A percentile compares a stretch with the other conserved stretches of the same genome.
These are phyloP conservation scores for Sphaerophoria rueppellii DNA, from an alignment of 2,888 invertebrate species.

Conservation along the genomic window DNA sequence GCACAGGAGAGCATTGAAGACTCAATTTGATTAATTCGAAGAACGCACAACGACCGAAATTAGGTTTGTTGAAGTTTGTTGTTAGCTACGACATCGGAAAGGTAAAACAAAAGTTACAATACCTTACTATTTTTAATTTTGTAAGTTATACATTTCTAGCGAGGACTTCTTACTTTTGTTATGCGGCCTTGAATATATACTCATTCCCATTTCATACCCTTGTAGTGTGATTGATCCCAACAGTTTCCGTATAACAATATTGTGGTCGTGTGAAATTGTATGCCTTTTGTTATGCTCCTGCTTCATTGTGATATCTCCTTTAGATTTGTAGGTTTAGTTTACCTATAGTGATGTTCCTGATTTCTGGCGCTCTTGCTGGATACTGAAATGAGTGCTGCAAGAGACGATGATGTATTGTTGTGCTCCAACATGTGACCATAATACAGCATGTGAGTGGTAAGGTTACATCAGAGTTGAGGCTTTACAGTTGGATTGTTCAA, in stretches of 20 bases:
- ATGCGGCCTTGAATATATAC: neutral
- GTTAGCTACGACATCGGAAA: too few relatives aligned
- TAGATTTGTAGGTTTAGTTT: slow-evolving; percentile 30
- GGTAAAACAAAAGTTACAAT: too few relatives aligned
- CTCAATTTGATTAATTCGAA: too few relatives aligned
- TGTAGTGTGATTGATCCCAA: slow-evolving; percentile 55
- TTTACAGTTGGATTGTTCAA: slow-evolving; percentile 73
- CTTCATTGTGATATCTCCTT: slow-evolving; percentile 64
- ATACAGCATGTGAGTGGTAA: slow-evolving; percentile 67
- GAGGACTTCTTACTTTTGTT: too few relatives aligned
- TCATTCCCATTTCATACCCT: too few relatives aligned
- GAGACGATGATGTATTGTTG: slow-evolving; percentile 72
- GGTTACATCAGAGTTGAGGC: slow-evolving; percentile 69
- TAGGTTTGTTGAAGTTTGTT: too few relatives aligned
- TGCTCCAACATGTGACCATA: slow-evolving; percentile 66
- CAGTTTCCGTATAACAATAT: slow-evolving; percentile 60
- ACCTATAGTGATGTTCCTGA: slow-evolving; percentile 38
- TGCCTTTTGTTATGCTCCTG: slow-evolving; percentile 65
- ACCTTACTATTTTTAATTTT: too few relatives aligned
- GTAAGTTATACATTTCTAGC: too few relatives aligned
- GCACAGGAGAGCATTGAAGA: neutral
- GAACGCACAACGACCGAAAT: too few relatives aligned
- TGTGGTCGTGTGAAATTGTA: slow-evolving; percentile 72
- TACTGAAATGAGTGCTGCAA: slow-evolving; percentile 38
- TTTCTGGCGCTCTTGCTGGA: slow-evolving; percentile 17